Conservation (phyloP, 2,797 vertebrate genomes). For the Sebastes trivittatus region DNA sequence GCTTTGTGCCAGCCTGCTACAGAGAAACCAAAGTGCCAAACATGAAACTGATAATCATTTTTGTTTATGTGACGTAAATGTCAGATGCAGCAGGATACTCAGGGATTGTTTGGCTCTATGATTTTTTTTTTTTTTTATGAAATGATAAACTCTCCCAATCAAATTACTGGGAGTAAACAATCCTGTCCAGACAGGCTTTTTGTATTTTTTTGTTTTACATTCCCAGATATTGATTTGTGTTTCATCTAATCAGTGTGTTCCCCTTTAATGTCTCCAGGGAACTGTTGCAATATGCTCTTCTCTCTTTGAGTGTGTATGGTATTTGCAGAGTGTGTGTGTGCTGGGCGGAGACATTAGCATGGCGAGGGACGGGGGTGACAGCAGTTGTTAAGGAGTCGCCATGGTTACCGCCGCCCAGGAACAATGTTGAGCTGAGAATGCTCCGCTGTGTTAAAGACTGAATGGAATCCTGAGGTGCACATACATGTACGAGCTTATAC, state of each 20-base stretch:
- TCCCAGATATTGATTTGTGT: constrained; percentile 13
- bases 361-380: constrained; percentile 51
- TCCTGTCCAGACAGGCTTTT: background rate
- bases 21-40: background rate
- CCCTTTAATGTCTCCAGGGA: constrained; percentile 5
- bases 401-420: constrained; percentile 76
- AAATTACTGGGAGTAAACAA: background rate
- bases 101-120: background rate
- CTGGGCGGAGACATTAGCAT: constrained; percentile 13
- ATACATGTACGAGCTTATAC: constrained; percentile 16
- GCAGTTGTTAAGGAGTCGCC: constrained; percentile 78
- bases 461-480: constrained; percentile 54
- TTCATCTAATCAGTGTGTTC: background rate
- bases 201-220: background rate
- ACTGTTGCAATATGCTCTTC: constrained; percentile 22
- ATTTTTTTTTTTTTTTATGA: background rate
- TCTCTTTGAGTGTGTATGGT: constrained; percentile 8
- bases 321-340: constrained; percentile 11
- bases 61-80: background rate
- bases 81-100: background rate
- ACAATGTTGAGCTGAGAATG: constrained; percentile 70
- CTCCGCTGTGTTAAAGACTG: constrained; percentile 40
- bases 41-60: background rate
- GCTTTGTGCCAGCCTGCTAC: background rate
- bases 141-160: background rate